phyloP scores from a whole-genome alignment of 2,113 vertebrate genomes.

The Megaleporinus macrocephalus region DNA sequence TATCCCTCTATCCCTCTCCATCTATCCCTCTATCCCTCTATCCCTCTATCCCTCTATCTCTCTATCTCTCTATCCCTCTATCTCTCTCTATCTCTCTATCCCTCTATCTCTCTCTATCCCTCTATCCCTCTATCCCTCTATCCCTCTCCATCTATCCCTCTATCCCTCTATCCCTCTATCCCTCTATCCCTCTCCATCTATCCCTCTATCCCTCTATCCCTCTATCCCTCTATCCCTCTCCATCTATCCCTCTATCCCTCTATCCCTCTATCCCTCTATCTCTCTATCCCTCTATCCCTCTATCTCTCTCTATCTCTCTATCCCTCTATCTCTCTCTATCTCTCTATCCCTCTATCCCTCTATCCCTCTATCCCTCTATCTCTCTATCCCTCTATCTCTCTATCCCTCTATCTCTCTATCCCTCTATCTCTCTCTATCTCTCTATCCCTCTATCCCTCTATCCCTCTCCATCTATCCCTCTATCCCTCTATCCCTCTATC shows the following conservation, averaged over 20 bases:
- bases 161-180: conserved; percentile 55
- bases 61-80: neutral
- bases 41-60: conserved; percentile 56
- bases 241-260: conserved; percentile 59
- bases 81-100: neutral
- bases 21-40: no score
- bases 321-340: neutral
- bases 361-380: neutral
- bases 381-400: neutral
- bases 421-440: neutral
- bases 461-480: no score
- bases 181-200: neutral
- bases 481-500: conserved; percentile 55
- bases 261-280: neutral
- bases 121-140: neutral
- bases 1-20: no score
- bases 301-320: conserved; percentile 55
- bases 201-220: neutral
- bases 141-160: neutral
- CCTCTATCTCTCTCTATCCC: conserved; percentile 58
- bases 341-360: conserved; percentile 55
- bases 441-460: neutral
- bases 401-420: conserved; percentile 55
- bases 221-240: no score
- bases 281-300: conserved; percentile 10